Evolutionary conservation across 2,888 invertebrate species (phyloP), one percentile per base, ranked within the genome.

Genomic region (Agriopis marginaria): DNA sequence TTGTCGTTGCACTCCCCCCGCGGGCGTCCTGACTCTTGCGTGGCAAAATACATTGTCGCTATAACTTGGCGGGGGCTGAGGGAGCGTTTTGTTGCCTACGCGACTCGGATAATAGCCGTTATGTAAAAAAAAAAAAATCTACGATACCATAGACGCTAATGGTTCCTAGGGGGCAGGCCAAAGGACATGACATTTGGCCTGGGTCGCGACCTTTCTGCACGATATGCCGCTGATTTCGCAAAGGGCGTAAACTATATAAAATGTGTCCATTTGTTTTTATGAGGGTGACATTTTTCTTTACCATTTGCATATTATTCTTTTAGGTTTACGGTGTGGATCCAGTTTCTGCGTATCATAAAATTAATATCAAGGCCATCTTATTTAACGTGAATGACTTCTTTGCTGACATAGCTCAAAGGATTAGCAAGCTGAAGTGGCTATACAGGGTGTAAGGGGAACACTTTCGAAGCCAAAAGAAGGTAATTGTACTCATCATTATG

Each of bases 131-230:
- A 11, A 32, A 14, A 14, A 10, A 14, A 11, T 10, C 4, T 10
- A 10, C 17, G 4, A 11, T 51, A 10, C 9, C 51, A 51, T n/a
- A 47, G 47, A 51, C 7, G 54, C 39, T 67, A 69, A 61, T 64
- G 40, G 53, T 77, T 79, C 81, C 81, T 81, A 64, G 64, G 80
- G 83, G 83, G 79, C 77, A 70, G 84, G 82, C 78, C 88, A 91
- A 92, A 92, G 92, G 90, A 81, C 88, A 75, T 81, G 92, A 85
- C 91, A 91, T 92, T 92, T 89, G 79, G 82, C 74, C 78, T 79
- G 83, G 89, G 87, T 87, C 87, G 76, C 79, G 85, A 86, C 92
- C 92, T 91, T 91, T 91, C 62, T 45, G 4, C 4, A 45, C 76
- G 78, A 78, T 82, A 82, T 82, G 86, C 84, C 80, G 76, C 77